Evolutionary conservation across 2,888 invertebrate species (phyloP), one percentile per base, ranked within the genome.

Genomic region (Stratiomys singularior): DNA sequence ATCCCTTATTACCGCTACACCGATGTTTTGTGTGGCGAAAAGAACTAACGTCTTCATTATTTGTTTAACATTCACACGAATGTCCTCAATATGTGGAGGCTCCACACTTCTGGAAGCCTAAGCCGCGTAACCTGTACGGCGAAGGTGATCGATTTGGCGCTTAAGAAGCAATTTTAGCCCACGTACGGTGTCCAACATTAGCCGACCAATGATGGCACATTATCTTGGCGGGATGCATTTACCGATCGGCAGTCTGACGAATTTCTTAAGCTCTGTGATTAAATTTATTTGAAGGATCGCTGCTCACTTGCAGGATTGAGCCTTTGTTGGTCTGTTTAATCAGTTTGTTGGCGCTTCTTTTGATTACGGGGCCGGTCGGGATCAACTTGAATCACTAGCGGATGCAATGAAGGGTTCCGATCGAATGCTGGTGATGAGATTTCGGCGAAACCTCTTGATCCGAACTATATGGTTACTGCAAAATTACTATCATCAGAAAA

Each of bases 131-230:
- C 69, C 47, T 44, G 47, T 7, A 37, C 46, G 11, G 58, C 44
- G 80, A 84, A 86, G 87, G 86, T 86, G 86, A 86, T 86, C 86
- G 85, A 86, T 86, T 87, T 86, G 86, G 87, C 86, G 86, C 86
- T 86, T 86, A 85, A 85, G 52, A 66, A 79, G 74, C 60, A 77
- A 76, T 77, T 78, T 46, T 27, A 28, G 23, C 30, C 72, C 72
- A 74, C 58, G 58, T 58, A 58, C 28, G 28, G 74, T 74, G 74
- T 74, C 37, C 58, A 58, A 74, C 11, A 74, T 74, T 25, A 21
- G 9, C 23, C 58, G 30, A 60, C 58, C 69, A 60, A 60, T 74
- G 74, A 74, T 44, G 58, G 74, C 74, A 58, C 74, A 74, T 74
- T 74, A 74, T 25, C 71, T 71, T 27, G n/a, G 23, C n/a, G n/a